Evolutionary conservation across 1,140 invertebrate species (phyloP).

Genomic region (Scaptomyza hsui): DNA sequence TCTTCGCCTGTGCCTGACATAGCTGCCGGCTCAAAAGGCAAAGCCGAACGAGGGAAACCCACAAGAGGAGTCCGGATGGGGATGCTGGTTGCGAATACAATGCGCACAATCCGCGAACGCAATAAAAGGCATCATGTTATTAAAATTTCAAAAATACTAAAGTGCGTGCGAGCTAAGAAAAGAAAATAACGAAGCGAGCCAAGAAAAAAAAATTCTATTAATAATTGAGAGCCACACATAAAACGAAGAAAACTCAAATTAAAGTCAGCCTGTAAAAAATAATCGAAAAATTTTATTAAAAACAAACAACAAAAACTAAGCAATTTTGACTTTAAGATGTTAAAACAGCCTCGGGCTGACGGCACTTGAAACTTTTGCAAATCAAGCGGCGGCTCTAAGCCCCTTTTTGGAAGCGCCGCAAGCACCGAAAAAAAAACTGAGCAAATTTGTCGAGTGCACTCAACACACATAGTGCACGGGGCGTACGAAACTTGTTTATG

Average conservation of each 20-base stretch:
- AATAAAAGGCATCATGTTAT: constrained; percentile 79
- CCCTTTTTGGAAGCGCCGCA: constrained; percentile 20
- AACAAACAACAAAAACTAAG: constrained; percentile 77
- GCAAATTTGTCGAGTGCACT: constrained; percentile 78
- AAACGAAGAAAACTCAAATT: constrained; percentile 56
- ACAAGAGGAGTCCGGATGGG: background rate
- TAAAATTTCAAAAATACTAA: constrained; percentile 82
- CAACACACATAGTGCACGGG: constrained; percentile 27
- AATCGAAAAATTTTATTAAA: constrained; percentile 74
- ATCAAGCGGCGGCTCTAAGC: constrained; percentile 57
- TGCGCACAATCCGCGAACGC: constrained; percentile 61
- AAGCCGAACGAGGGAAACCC: background rate
- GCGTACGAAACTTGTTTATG: constrained; percentile 67
- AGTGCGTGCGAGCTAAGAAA: constrained; percentile 50
- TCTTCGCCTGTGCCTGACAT: constrained; percentile 25
- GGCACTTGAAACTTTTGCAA: constrained; percentile 44
- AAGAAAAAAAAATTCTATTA: constrained; percentile 69
- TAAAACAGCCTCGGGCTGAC: background rate
- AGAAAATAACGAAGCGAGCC: background rate
- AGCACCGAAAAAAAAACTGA: constrained; percentile 63
- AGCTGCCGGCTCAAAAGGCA: constrained; percentile 3
- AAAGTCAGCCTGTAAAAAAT: constrained; percentile 69
- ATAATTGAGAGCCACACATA: constrained; percentile 69
- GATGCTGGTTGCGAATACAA: constrained; percentile 9
- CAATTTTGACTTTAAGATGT: constrained; percentile 41